Evolutionary conservation across 30 jellyfish, hydroid and myxozoan genomes (phyloP), one percentile per base, ranked within the genome.

Genomic region (Cassiopea xamachana): DNA sequence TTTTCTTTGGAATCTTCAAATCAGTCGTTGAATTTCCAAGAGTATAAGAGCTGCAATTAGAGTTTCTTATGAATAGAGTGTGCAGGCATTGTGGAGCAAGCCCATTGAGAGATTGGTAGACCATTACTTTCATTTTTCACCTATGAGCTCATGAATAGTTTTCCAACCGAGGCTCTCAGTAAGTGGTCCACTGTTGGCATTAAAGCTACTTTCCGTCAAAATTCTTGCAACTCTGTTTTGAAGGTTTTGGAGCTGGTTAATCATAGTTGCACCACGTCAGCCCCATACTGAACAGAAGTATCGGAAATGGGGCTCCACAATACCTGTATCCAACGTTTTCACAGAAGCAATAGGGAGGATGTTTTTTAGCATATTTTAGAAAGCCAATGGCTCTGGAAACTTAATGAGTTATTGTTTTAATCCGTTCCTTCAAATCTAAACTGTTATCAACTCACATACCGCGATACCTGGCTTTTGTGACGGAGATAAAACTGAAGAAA

Each of bases 211-310:
- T 27, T 27, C 39, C 39, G 39, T 27, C 39, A 27, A 27, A 27
- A 27, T 27, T 27, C 39, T 27, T 27, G 39, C 39, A 27, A 0
- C 39, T 27, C 64, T 17, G 64, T 75, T 75, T 46, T 75, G 84
- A 12, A 75, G 39, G 64, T 75, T 45, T 45, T 75, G 84, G 68
- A 19, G 46, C 67, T 45, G 84, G 79, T 59, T 80, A n/a, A 78
- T 80, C 0, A 55, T 80, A 5, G 89, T 51, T 17, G 73, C 12
- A 55, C 89, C 61, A 61, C 89, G 27, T n/a, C 89, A 80, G 12
- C 79, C 79, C 89, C 89, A 80, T 17, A 80, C 89, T 46, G 87
- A 78, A 75, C 87, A 78, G 83, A 27, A 27, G 39, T 27, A 27
- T 27, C 39, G 39, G 39, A 27, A 0, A 27, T 27, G 39, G 39